Evolutionary conservation across 2,113 vertebrate species (phyloP).

Genomic region (Poeciliopsis occidentalis): DNA sequence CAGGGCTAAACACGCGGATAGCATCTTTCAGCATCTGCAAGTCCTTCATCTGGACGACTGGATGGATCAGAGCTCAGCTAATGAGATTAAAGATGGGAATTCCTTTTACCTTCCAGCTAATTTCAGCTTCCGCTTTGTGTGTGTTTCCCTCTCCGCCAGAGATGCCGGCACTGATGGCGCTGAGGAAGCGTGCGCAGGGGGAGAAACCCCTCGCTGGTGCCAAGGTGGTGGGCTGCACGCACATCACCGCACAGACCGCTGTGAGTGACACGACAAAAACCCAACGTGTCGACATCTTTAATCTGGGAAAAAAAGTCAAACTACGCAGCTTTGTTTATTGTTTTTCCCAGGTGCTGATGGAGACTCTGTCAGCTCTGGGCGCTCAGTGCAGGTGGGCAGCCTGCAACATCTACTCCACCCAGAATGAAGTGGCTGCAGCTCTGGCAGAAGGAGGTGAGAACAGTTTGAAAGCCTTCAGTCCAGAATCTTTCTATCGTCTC

Average conservation of each 20-base stretch:
- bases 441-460: constrained; percentile 91
- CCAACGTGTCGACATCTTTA: neutral
- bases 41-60: constrained; percentile 22
- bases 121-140: constrained; percentile 12
- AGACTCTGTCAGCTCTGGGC: constrained; percentile 92
- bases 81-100: constrained; percentile 47
- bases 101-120: constrained; percentile 23
- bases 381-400: constrained; percentile 98
- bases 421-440: constrained; percentile 96
- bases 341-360: constrained; percentile 90
- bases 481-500: neutral
- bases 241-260: constrained; percentile 97
- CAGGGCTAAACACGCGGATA: constrained; percentile 1
- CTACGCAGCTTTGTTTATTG: too few relatives aligned
- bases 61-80: constrained; percentile 29
- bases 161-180: constrained; percentile 97
- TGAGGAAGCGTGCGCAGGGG: constrained; percentile 97
- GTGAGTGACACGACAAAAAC: constrained; percentile 77
- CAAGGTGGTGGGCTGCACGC: constrained; percentile 98
- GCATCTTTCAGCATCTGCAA: neutral
- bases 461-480: neutral
- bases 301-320: neutral
- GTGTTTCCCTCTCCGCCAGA: constrained; percentile 75
- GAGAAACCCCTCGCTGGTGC: constrained; percentile 97
- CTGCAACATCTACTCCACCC: constrained; percentile 98